Percentiles rank a stretch among this genome's conserved stretches.
Evolutionary conservation across 92 coral and sea anemone genomes (phyloP).

Genomic region (Ricordea florida): DNA sequence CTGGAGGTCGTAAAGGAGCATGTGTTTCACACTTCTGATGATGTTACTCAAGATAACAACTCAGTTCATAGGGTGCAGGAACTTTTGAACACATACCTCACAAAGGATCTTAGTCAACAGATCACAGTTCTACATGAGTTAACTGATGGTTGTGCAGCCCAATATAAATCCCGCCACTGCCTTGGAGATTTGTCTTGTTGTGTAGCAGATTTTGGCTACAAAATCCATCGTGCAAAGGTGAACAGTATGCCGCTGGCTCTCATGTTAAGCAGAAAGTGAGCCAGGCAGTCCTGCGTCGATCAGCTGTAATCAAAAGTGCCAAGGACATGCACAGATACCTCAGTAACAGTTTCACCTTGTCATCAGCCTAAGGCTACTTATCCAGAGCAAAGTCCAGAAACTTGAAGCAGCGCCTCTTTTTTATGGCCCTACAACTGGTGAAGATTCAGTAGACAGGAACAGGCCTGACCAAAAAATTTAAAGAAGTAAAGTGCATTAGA

Average conservation of each 20-base stretch:
- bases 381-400: not conserved
- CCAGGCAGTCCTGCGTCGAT: slow-evolving; percentile 21
- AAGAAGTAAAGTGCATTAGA: not conserved
- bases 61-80: slow-evolving; percentile 30
- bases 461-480: not conserved
- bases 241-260: slow-evolving; percentile 19
- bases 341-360: not conserved
- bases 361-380: not conserved
- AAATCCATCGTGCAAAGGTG: slow-evolving; percentile 34
- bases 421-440: not conserved
- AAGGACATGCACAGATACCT: slow-evolving; percentile 12
- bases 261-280: slow-evolving; percentile 26
- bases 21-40: slow-evolving; percentile 33
- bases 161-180: slow-evolving; percentile 50
- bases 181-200: slow-evolving; percentile 47
- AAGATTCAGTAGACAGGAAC: not conserved
- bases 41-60: slow-evolving; percentile 15
- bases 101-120: not conserved
- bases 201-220: slow-evolving; percentile 33
- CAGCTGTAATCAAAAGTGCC: slow-evolving; percentile 9
- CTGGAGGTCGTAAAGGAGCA: slow-evolving; percentile 35
- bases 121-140: slow-evolving; percentile 17
- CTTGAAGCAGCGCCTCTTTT: slow-evolving; percentile 8
- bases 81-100: slow-evolving; percentile 15
- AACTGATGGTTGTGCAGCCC: slow-evolving; percentile 47